A percentile compares a stretch with the other conserved stretches of the same genome.
Evolutionary conservation across 2,888 invertebrate genomes (phyloP).

Genomic region (Ditula angustiorana): DNA sequence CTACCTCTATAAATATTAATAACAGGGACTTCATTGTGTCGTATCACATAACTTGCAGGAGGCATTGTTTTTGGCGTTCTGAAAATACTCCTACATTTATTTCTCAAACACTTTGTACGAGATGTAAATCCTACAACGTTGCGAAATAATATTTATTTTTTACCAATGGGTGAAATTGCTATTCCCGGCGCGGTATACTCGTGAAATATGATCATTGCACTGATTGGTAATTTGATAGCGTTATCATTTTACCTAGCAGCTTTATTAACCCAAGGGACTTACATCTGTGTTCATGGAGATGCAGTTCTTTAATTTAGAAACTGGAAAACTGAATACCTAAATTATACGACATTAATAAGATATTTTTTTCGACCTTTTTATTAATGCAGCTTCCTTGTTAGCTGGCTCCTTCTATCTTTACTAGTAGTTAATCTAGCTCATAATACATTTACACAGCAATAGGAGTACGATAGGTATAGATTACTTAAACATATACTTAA

Average conservation of each 20-base stretch:
- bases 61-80: not conserved
- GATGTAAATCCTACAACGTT: too few relatives aligned
- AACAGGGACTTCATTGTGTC: constrained; percentile 23
- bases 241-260: not conserved
- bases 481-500: too few relatives aligned
- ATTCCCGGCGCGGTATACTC: not conserved
- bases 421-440: too few relatives aligned
- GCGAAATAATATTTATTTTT: not conserved
- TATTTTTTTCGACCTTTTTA: too few relatives aligned
- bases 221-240: constrained; percentile 21
- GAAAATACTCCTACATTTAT: not conserved
- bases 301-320: not conserved
- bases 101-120: too few relatives aligned
- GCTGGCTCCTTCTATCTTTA: too few relatives aligned
- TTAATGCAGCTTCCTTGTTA: too few relatives aligned
- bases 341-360: too few relatives aligned
- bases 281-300: not conserved
- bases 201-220: constrained; percentile 13
- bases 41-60: not conserved
- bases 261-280: not conserved
- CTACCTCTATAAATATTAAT: constrained; percentile 28
- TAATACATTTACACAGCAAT: too few relatives aligned
- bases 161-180: not conserved
- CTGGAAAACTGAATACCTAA: too few relatives aligned
- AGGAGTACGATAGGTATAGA: too few relatives aligned